Evolutionary conservation across 2,113 vertebrate genomes (phyloP), one percentile per base, ranked within the genome.

Genomic region (Litocranius walleri): DNA sequence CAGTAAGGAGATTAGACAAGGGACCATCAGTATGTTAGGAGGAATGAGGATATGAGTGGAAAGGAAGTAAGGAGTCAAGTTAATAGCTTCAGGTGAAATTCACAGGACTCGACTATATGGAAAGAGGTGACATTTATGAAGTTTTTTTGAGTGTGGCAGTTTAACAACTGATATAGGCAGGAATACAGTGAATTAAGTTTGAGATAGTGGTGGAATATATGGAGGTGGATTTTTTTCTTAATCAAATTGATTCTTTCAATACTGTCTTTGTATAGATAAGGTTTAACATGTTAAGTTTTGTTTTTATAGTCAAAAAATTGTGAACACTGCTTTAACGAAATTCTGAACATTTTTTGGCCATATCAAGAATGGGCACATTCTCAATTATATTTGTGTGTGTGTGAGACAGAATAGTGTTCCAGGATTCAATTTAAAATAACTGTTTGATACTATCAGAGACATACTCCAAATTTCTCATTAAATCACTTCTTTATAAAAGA

Each of bases 401-500:
- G 10, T 74, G 54, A 61, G 40, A 43, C 10, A 67, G 15, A 67
- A 33, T 64, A 64, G 43, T 54, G 36, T 91, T 62, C 84, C 21
- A 36, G 25, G 33, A 61, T 6, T 67, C 81, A 91, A 50, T 23
- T 67, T 93, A 90, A 93, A 98, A 94, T 29, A 94, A 92, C 21
- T 86, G 23, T 80, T 91, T 91, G 74, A 85, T 74, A 48, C 83
- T 86, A 91, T 92, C 85, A 92, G 30, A 97, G 40, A 95, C 82
- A 87, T 74, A 61, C 16, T 90, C 36, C 57, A 78, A 92, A n/a
- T 85, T 95, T 97, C 74, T 96, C n/a, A 83, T 95, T 90, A 92
- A 98, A 89, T 91, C 59, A 45, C 19, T 90, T 67, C 84, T 97
- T 95, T 93, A 88, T 52, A 96, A 95, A 94, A 54, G 96, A 77